These are phyloP conservation scores for Paguma larvata DNA, from an alignment of 2,797 vertebrate genomes.

Conservation along the genomic window DNA sequence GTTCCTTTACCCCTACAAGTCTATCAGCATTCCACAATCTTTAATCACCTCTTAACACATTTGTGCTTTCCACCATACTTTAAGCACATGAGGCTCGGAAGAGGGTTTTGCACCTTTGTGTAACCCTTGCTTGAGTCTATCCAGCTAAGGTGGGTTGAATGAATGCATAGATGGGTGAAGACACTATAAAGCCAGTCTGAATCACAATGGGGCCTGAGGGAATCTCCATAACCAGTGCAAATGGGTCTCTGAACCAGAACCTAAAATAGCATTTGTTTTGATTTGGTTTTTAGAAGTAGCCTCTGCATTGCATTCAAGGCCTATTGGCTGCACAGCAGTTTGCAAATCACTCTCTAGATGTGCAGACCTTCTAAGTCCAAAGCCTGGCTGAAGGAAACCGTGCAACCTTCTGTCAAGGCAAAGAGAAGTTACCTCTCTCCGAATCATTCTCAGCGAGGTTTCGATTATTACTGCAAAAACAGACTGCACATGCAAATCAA, in stretches of 20 bases:
- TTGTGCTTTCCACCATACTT: neutral
- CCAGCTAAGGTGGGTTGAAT: neutral
- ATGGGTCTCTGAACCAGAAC: neutral
- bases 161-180: neutral
- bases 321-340: neutral
- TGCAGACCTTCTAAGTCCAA: neutral
- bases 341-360: neutral
- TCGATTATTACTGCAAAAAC: constrained; percentile 42
- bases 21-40: neutral
- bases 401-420: neutral
- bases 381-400: neutral
- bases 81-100: neutral
- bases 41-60: neutral
- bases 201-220: neutral
- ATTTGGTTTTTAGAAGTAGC: neutral
- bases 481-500: constrained; percentile 61
- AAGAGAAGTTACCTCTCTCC: constrained; percentile 40
- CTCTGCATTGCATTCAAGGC: neutral
- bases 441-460: constrained; percentile 1
- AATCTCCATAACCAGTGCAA: neutral
- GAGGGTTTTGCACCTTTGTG: neutral
- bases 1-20: neutral
- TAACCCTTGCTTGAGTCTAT: too few relatives aligned
- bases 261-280: neutral
- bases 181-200: neutral